Conservation (phyloP, 2,888 invertebrate genomes). For the Cantharis rustica region DNA sequence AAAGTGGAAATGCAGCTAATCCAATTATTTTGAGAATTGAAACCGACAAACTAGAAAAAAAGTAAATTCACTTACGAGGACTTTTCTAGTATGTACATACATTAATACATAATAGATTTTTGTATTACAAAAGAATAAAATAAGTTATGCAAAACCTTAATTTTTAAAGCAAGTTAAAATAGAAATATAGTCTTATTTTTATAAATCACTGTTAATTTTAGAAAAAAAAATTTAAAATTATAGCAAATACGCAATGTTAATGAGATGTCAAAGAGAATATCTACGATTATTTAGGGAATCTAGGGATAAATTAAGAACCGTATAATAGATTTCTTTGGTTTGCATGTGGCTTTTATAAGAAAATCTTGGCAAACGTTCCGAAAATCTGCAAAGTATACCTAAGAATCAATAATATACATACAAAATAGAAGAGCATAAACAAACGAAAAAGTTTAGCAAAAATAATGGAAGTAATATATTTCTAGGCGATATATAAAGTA, state of each 20-base stretch:
- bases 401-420: constrained; percentile 26
- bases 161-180: background rate
- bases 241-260: background rate
- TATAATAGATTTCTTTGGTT: background rate
- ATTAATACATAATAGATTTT: too few relatives aligned
- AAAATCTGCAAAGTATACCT: background rate
- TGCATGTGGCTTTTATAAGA: background rate
- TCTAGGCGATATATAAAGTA: constrained; percentile 15
- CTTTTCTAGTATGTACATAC: too few relatives aligned
- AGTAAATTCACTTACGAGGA: background rate
- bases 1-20: background rate
- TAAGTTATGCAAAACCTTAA: background rate
- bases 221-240: background rate
- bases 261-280: background rate
- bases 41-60: background rate
- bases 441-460: constrained; percentile 25
- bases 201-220: background rate
- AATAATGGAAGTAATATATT: constrained; percentile 18
- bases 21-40: background rate
- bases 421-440: constrained; percentile 22
- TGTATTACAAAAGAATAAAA: too few relatives aligned
- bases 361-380: background rate
- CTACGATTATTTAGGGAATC: background rate
- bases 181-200: background rate
- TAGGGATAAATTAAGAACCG: background rate